Base-by-base conservation (phyloP, 2,888 invertebrate species). In the Serripes groenlandicus region DNA sequence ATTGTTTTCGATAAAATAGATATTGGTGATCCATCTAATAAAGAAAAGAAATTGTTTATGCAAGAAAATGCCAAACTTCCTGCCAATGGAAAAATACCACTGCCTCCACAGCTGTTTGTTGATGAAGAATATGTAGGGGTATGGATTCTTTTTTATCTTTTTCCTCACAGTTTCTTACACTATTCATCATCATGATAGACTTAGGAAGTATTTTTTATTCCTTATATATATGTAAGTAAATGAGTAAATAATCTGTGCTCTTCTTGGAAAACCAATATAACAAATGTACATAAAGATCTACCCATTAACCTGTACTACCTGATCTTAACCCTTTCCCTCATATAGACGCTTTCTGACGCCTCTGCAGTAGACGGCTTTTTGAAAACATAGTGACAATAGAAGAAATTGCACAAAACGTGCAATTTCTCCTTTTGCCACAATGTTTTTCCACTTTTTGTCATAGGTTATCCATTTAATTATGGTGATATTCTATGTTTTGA, bases 101-200 rank as follows among this genome's bases (percentile, higher is more conserved):
- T 94, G 3, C 98, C 99, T 62, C 99, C 99, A 78, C 99, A 99
- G 95, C 96, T 99, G 90, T 99, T 99, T 95, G 97, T 98, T 94
- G 98, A 97, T 85, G 97, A 97, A 18, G 97, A 97, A 88, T 98
- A 98, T 94, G 98, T 98, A 94, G 99, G 99, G 94, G 98, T 98
- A 95, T 96, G 96, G 95, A 34, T 71, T 42, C 56, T 56, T 11
- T 11, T n/a, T 56, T 11, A 69, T 58, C 28, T 42, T 18, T 73
- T 18, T 62, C 49, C 26, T 75, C n/a, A 23, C 26, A 60, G n/a
- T 73, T 15, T 58, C 68, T 66, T 77, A 18, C 21, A 42, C 18
- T 11, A 42, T n/a, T n/a, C n/a, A n/a, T n/a, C n/a, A n/a, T n/a
- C n/a, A n/a, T n/a, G n/a, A n/a, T n/a, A n/a, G n/a, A n/a, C n/a